phyloP scores from a whole-genome alignment of 2,888 invertebrate genomes.

The Chaetogeoica ovagalla region DNA sequence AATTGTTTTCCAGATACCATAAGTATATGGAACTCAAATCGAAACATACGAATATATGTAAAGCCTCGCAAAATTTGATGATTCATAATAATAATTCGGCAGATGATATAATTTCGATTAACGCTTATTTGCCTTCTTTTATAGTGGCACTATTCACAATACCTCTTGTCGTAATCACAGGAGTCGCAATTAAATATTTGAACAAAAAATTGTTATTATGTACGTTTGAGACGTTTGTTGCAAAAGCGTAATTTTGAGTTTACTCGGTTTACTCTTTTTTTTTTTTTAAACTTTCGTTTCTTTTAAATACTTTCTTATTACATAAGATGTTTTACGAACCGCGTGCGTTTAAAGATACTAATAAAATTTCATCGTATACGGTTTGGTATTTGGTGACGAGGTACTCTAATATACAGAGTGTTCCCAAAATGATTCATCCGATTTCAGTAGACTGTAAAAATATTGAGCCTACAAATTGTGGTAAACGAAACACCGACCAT shows the following conservation, averaged over 20 bases:
- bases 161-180: slow-evolving; percentile 33
- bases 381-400: too few relatives aligned
- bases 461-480: too few relatives aligned
- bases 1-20: slow-evolving; percentile 44
- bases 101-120: background rate
- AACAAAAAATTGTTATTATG: slow-evolving; percentile 53
- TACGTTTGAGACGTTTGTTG: slow-evolving; percentile 4
- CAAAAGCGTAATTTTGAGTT: background rate
- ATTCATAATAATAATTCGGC: background rate
- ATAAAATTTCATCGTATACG: too few relatives aligned
- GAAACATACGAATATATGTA: slow-evolving; percentile 16
- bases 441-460: too few relatives aligned
- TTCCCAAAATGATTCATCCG: too few relatives aligned
- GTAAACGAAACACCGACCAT: too few relatives aligned
- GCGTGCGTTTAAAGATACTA: too few relatives aligned
- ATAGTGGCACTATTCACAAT: slow-evolving; percentile 17
- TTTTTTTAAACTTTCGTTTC: too few relatives aligned
- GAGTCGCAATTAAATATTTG: slow-evolving; percentile 38
- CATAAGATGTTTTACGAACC: too few relatives aligned
- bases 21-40: slow-evolving; percentile 22
- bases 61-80: slow-evolving; percentile 21
- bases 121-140: slow-evolving; percentile 13
- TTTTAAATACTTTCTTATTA: too few relatives aligned
- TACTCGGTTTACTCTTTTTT: too few relatives aligned
- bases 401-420: too few relatives aligned